Conservation (phyloP, 2,888 invertebrate genomes). For the Agriopis aurantiaria region DNA sequence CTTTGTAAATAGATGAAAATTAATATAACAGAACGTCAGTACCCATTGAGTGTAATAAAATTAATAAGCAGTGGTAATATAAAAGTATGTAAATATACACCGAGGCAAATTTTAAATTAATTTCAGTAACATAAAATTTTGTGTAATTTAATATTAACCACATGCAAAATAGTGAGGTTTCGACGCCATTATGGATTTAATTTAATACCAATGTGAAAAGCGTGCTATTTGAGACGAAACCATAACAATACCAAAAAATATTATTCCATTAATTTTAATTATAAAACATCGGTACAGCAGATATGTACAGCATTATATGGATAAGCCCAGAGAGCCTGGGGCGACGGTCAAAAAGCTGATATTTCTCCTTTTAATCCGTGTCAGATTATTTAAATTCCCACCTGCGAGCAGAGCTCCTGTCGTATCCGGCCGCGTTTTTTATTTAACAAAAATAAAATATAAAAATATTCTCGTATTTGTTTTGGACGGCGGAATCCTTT, state of each 20-base stretch:
- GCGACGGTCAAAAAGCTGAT: slow-evolving; percentile 84
- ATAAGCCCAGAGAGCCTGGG: slow-evolving; percentile 68
- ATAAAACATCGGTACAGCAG: slow-evolving; percentile 60
- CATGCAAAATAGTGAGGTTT: slow-evolving; percentile 29
- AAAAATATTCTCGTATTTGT: slow-evolving; percentile 85
- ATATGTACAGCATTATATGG: slow-evolving; percentile 63
- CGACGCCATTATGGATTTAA: slow-evolving; percentile 28
- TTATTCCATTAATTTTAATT: slow-evolving; percentile 70
- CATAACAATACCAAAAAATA: slow-evolving; percentile 28
- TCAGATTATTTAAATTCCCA: slow-evolving; percentile 87
- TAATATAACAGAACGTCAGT: slow-evolving; percentile 22
- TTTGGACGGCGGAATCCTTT: slow-evolving; percentile 85
- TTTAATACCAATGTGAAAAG: slow-evolving; percentile 40
- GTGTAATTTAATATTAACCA: slow-evolving; percentile 22
- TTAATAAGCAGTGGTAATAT: not conserved
- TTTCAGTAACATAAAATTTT: slow-evolving; percentile 11
- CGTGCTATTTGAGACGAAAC: slow-evolving; percentile 37
- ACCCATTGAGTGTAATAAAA: not conserved
- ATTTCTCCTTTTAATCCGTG: slow-evolving; percentile 86
- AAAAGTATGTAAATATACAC: no score
- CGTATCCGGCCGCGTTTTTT: slow-evolving; percentile 68
- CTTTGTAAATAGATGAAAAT: no score
- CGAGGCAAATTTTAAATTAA: slow-evolving; percentile 9
- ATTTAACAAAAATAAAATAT: slow-evolving; percentile 85
- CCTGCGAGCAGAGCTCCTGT: slow-evolving; percentile 75